Conservation (phyloP, 2,113 vertebrate genomes). For the Eurystomus gularis region DNA sequence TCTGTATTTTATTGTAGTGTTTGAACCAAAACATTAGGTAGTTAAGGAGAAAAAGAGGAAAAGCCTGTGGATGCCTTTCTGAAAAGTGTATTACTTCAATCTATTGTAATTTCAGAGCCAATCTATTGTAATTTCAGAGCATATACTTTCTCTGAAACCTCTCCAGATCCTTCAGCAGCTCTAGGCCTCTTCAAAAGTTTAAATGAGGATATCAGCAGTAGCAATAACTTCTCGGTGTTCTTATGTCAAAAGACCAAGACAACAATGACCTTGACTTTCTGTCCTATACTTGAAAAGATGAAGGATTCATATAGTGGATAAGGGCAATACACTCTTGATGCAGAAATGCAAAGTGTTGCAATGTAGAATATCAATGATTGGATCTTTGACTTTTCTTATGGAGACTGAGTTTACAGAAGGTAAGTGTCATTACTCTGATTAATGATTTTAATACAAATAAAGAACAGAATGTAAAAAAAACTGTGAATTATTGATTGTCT, state of each 20-base stretch:
- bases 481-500: background rate
- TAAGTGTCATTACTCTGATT: background rate
- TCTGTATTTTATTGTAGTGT: background rate
- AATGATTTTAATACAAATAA: background rate
- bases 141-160: background rate
- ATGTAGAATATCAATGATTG: background rate
- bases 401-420: background rate
- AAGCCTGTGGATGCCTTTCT: background rate
- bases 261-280: background rate
- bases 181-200: background rate
- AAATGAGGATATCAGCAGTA: background rate
- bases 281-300: background rate
- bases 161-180: background rate
- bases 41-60: background rate
- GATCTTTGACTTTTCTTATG: background rate
- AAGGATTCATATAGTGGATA: background rate
- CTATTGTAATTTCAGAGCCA: background rate
- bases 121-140: background rate
- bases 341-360: background rate
- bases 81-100: background rate
- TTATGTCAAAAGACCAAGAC: background rate
- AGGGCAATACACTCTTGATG: background rate
- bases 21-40: background rate
- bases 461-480: background rate
- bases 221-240: background rate